Conservation (phyloP, 2,113 vertebrate species). For the Vicugna pacos region DNA sequence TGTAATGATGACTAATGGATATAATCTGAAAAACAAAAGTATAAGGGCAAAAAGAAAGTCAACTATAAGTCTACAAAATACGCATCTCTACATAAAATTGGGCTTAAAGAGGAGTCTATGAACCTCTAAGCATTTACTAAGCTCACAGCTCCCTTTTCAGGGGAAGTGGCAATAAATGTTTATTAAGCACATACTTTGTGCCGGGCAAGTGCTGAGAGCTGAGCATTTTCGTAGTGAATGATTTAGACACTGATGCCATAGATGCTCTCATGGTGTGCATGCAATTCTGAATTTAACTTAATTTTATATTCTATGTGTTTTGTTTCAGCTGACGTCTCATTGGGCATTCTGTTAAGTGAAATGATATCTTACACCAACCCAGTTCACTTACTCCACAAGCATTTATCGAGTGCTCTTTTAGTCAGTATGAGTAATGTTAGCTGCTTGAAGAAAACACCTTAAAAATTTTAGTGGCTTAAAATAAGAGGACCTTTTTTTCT, state of each 20-base stretch:
- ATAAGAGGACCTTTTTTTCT: not conserved
- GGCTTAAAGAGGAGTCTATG: not conserved
- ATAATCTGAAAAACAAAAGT: constrained; percentile 4
- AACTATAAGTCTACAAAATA: constrained; percentile 43
- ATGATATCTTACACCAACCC: not conserved
- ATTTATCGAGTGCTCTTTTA: not conserved
- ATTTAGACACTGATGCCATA: not conserved
- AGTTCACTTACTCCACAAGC: not conserved
- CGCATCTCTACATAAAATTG: not conserved
- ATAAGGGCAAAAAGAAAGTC: constrained; percentile 44
- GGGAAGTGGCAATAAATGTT: constrained; percentile 16
- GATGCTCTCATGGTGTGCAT: not conserved
- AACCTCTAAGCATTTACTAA: not conserved
- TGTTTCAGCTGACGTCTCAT: constrained; percentile 12
- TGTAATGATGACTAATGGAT: not conserved
- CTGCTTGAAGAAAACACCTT: constrained; percentile 42
- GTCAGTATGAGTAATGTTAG: not conserved
- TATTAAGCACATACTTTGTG: constrained; percentile 30
- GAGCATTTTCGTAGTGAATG: not conserved
- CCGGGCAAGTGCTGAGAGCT: not conserved
- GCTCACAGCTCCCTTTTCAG: not conserved
- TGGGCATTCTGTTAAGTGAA: constrained; percentile 4
- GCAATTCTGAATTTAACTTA: constrained; percentile 13
- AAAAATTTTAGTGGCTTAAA: not conserved
- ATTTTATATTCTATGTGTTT: constrained; percentile 32